Conservation (phyloP, 2,113 vertebrate genomes). For the Mystacornis crossleyi region DNA sequence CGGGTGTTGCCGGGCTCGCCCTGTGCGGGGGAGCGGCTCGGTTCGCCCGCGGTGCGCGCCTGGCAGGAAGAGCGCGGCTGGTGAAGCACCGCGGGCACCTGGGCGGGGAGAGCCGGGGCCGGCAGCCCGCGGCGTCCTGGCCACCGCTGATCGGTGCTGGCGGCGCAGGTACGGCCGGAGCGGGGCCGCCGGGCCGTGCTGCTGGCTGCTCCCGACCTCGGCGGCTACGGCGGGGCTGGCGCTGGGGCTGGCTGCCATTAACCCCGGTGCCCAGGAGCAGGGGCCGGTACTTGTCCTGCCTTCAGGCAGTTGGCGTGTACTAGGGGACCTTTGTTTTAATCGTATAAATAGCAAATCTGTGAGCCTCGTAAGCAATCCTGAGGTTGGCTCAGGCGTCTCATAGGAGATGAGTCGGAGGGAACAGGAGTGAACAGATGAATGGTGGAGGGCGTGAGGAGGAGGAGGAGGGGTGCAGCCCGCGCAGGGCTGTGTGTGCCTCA, state of each 20-base stretch:
- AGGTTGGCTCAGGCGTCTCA: no score
- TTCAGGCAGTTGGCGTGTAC: fast-evolving
- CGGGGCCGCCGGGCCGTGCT: background rate
- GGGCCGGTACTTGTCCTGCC: background rate
- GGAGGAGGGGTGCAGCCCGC: background rate
- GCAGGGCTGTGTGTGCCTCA: background rate
- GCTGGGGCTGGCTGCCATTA: background rate
- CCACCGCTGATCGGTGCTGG: background rate
- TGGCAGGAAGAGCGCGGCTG: background rate
- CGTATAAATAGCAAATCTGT: background rate
- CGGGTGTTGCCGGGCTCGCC: no score
- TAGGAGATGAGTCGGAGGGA: background rate
- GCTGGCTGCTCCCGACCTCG: background rate
- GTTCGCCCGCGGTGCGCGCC: background rate
- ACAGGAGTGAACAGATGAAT: fast-evolving
- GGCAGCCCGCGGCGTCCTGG: background rate
- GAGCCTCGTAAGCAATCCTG: background rate
- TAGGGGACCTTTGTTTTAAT: background rate
- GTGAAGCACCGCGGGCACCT: background rate
- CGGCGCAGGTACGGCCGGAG: background rate
- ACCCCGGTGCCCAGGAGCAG: background rate
- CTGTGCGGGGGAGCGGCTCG: background rate
- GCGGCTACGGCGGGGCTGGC: background rate
- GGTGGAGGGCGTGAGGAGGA: background rate
- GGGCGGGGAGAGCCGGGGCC: background rate